Evolutionary conservation across 1,140 invertebrate species (phyloP).

Genomic region (Heliconius eleuchia): DNA sequence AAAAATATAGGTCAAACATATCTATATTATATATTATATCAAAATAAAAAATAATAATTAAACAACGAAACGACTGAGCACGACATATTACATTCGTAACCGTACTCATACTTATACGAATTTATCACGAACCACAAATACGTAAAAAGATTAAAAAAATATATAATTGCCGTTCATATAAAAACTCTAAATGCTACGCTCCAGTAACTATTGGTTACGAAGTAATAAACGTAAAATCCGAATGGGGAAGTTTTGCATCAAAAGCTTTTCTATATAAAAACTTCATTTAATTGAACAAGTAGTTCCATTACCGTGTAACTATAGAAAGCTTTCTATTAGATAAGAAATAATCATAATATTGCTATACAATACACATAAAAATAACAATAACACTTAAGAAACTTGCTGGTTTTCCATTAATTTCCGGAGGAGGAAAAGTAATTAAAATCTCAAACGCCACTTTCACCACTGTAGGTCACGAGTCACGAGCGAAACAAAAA

Average conservation of each 20-base stretch:
- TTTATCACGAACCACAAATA: background rate
- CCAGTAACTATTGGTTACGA: background rate
- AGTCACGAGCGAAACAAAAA: conserved; percentile 26
- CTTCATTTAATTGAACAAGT: background rate
- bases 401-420: background rate
- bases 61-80: too few species aligned
- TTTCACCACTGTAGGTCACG: conserved; percentile 24
- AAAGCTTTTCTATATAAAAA: background rate
- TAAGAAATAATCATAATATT: background rate
- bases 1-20: too few species aligned
- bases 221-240: background rate
- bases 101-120: background rate
- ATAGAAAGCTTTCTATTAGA: background rate
- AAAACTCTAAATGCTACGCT: background rate
- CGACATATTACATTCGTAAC: background rate
- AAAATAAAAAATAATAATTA: too few species aligned
- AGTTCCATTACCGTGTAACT: background rate
- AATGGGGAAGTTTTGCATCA: background rate
- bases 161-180: background rate
- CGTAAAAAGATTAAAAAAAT: background rate
- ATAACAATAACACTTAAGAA: conserved; percentile 4
- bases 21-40: too few species aligned
- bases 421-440: background rate
- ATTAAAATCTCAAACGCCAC: conserved; percentile 10
- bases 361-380: background rate